These are phyloP conservation scores for Nyctalus aviator DNA, from an alignment of 2,797 vertebrate species.

Conservation along the genomic window DNA sequence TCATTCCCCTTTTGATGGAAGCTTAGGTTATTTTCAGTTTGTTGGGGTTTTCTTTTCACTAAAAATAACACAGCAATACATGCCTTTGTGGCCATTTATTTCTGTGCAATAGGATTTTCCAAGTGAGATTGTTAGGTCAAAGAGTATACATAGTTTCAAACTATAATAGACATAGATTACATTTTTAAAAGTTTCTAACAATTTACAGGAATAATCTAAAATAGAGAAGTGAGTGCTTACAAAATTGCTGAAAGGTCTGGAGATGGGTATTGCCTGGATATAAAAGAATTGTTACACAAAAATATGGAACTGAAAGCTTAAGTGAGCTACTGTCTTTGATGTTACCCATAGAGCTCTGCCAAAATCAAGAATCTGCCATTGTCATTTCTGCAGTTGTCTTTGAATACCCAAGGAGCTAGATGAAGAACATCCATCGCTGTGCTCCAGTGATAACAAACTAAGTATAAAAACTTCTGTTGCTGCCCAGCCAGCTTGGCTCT, in stretches of 20 bases:
- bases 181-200: neutral
- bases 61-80: neutral
- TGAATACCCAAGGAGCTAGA: neutral
- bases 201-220: neutral
- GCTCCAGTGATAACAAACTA: neutral
- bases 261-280: neutral
- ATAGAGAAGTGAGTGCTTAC: neutral
- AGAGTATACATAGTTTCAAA: neutral
- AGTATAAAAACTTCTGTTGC: neutral
- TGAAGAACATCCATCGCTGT: neutral
- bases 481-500: too few species aligned
- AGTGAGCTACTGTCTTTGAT: neutral
- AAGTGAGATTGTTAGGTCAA: constrained; percentile 32
- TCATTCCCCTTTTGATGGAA: neutral
- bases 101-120: constrained; percentile 1
- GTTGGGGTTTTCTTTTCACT: neutral
- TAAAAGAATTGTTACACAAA: constrained; percentile 29
- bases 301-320: neutral
- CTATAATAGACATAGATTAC: neutral
- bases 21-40: neutral
- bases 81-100: constrained; percentile 17
- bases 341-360: neutral
- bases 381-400: neutral
- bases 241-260: neutral
- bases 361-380: constrained; percentile 23